A percentile compares a stretch with the other conserved stretches of the same genome.
phyloP scores from a whole-genome alignment of 2,888 invertebrate genomes.

The Seira musarum region DNA sequence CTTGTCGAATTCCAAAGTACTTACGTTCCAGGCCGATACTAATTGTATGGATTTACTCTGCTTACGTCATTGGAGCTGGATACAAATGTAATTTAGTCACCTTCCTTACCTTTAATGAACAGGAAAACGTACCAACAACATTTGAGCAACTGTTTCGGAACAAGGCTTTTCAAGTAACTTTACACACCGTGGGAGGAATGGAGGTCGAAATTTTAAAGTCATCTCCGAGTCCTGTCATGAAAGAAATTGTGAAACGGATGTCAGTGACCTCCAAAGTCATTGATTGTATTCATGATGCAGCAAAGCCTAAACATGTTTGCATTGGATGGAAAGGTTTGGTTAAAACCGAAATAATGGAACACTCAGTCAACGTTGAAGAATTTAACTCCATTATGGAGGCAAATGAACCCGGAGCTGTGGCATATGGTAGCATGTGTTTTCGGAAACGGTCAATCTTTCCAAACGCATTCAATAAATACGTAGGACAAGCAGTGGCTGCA shows the following conservation, averaged over 20 bases:
- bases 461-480: constrained; percentile 15
- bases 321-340: constrained; percentile 21
- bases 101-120: constrained; percentile 33
- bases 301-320: neutral
- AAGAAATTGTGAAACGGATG: constrained; percentile 35
- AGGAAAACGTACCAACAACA: neutral
- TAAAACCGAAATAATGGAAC: neutral
- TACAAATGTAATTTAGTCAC: constrained; percentile 43
- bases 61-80: constrained; percentile 37
- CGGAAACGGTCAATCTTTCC: constrained; percentile 20
- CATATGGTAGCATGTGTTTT: neutral
- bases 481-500: constrained; percentile 11
- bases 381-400: neutral
- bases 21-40: neutral
- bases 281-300: constrained; percentile 3
- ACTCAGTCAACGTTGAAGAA: neutral
- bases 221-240: constrained; percentile 24
- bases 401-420: neutral
- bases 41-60: constrained; percentile 27
- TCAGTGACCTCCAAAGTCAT: neutral
- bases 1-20: neutral
- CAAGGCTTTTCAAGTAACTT: neutral
- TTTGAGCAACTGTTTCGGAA: constrained; percentile 19
- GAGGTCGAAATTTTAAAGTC: constrained; percentile 19
- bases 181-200: constrained; percentile 34